These are phyloP conservation scores for Nansenia antarctica DNA, from an alignment of 2,113 vertebrate species.

Conservation along the genomic window DNA sequence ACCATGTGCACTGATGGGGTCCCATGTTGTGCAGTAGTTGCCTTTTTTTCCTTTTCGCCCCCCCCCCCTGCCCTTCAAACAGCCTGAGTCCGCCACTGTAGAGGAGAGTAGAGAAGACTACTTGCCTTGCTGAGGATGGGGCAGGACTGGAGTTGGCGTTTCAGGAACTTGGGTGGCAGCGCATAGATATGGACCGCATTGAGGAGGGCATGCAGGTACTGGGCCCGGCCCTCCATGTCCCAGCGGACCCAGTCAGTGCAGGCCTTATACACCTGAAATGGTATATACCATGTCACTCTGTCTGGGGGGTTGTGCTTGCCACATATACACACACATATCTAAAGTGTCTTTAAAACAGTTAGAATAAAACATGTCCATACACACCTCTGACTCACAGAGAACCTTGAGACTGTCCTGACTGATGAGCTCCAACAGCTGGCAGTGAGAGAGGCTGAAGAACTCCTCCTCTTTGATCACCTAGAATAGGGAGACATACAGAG, in stretches of 20 bases:
- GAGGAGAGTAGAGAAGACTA: neutral
- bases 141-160: slow-evolving; percentile 79
- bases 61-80: no score
- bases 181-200: slow-evolving; percentile 82
- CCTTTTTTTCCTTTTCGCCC: no score
- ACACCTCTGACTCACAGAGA: slow-evolving; percentile 79
- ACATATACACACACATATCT: neutral
- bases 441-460: slow-evolving; percentile 82
- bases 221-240: slow-evolving; percentile 73
- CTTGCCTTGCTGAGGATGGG: slow-evolving; percentile 80
- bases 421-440: slow-evolving; percentile 81
- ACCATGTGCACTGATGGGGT: no score
- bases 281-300: neutral
- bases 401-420: slow-evolving; percentile 83
- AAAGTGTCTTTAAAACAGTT: neutral
- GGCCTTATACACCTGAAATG: slow-evolving; percentile 77
- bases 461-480: slow-evolving; percentile 83
- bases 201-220: slow-evolving; percentile 81
- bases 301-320: neutral
- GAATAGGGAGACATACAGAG: neutral
- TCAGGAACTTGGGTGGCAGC: slow-evolving; percentile 80
- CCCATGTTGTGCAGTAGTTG: no score
- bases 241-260: slow-evolving; percentile 82
- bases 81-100: no score
- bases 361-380: slow-evolving; percentile 1